Base-by-base conservation (phyloP, 2,888 invertebrate species). In the Fragum whitleyi region DNA sequence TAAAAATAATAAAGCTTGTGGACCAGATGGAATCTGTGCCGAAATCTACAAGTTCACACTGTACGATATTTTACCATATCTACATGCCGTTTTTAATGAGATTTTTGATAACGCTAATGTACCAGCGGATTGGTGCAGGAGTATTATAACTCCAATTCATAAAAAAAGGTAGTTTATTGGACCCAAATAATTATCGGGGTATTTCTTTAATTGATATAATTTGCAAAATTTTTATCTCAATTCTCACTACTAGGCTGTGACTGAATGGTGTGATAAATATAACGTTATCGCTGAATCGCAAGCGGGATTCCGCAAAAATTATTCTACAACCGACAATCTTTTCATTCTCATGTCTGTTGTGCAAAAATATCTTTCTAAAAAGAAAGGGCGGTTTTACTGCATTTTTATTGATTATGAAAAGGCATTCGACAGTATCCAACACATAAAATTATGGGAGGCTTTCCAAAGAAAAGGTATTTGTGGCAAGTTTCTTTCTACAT, bases 141-240 rank as follows among this genome's bases (percentile, higher is more conserved):
- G 65, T 21, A 26, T 65, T 23, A 65, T 65, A 21, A 65, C 65
- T 6, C 65, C 65, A 39, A 7, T 39, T 21, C 26, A 65, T 26
- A 65, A 39, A 65, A n/a, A 65, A 65, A 29, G 71, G 74, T n/a
- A 26, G 11, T n/a, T 47, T 65, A 53, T 26, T n/a, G 14, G 53
- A 68, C 11, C 68, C 68, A 16, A 75, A 76, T 39, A 72, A 80
- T 59, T 76, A 76, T 36, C 59, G 69, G 16, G 80, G 72, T 19
- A 80, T 80, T 6, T 80, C 76, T 3, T n/a, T 80, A 23, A 59
- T 61, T 16, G 69, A 69, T n/a, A 39, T 47, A 61, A 23, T 80
- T 5, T 62, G 72, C 26, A 77, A 76, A 55, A 71, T n/a, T 36
- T 65, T 36, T 42, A 21, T 21, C 5, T 19, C 11, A 9, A 42